phyloP scores from a whole-genome alignment of 2,888 invertebrate genomes.

The Cheilosia urbana region DNA sequence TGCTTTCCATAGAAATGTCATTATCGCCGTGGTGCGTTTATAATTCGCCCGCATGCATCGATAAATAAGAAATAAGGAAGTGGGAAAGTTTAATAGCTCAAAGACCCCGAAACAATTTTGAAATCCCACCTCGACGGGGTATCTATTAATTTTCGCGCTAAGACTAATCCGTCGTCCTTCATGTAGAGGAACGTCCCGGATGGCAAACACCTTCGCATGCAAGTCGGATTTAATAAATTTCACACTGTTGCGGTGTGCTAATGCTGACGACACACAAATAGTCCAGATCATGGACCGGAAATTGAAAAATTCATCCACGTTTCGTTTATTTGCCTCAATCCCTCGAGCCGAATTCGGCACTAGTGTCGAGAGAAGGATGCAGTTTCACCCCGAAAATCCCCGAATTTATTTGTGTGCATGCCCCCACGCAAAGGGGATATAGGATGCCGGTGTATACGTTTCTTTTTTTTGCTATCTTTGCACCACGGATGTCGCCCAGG shows the following conservation, averaged over 20 bases:
- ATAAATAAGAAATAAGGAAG: too few relatives aligned
- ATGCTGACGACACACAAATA: slow-evolving; percentile 59
- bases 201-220: slow-evolving; percentile 30
- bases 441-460: slow-evolving; percentile 23
- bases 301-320: slow-evolving; percentile 71
- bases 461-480: slow-evolving; percentile 11
- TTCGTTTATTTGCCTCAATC: slow-evolving; percentile 29
- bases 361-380: slow-evolving; percentile 50
- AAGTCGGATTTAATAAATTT: slow-evolving; percentile 58
- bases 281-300: slow-evolving; percentile 71
- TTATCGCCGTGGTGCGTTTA: slow-evolving; percentile 1
- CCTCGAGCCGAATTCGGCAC: slow-evolving; percentile 36
- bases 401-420: slow-evolving; percentile 56
- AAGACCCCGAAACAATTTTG: too few relatives aligned
- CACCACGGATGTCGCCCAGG: slow-evolving; percentile 53
- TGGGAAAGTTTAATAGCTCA: too few relatives aligned
- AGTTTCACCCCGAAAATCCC: slow-evolving; percentile 61
- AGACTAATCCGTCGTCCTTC: slow-evolving; percentile 21
- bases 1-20: slow-evolving; percentile 17
- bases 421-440: slow-evolving; percentile 57
- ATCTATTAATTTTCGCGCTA: neutral
- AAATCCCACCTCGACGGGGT: too few relatives aligned
- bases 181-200: slow-evolving; percentile 7
- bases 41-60: neutral
- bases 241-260: slow-evolving; percentile 35